These are phyloP conservation scores for Diarsia rubi DNA, from an alignment of 2,888 invertebrate genomes.

Conservation along the genomic window DNA sequence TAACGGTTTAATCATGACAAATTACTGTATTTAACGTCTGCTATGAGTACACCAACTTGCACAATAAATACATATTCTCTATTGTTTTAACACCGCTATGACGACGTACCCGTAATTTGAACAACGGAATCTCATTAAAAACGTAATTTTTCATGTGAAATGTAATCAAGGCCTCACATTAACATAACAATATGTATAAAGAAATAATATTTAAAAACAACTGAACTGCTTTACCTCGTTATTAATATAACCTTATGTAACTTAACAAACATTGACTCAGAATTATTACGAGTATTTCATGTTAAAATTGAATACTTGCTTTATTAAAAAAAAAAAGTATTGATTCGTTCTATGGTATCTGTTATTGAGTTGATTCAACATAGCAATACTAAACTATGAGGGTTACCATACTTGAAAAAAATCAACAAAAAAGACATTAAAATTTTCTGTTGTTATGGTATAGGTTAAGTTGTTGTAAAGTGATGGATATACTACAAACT, in stretches of 20 bases:
- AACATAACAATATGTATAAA: slow-evolving; percentile 46
- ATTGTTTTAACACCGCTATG: slow-evolving; percentile 52
- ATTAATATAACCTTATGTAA: slow-evolving; percentile 21
- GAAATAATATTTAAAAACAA: slow-evolving; percentile 35
- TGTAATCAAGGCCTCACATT: slow-evolving; percentile 59
- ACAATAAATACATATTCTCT: slow-evolving; percentile 50
- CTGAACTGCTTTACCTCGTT: slow-evolving; percentile 29
- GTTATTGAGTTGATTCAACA: background rate
- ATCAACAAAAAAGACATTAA: background rate
- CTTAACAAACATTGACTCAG: slow-evolving; percentile 22
- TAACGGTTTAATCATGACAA: slow-evolving; percentile 48
- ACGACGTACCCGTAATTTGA: slow-evolving; percentile 40
- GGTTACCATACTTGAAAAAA: background rate
- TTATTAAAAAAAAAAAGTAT: background rate
- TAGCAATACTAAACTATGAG: background rate
- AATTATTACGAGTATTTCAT: slow-evolving; percentile 13
- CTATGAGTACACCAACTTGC: slow-evolving; percentile 30
- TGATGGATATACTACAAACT: slow-evolving; percentile 17
- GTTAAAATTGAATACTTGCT: slow-evolving; percentile 1
- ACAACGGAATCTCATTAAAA: slow-evolving; percentile 67
- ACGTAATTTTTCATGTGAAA: slow-evolving; percentile 46
- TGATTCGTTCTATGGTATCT: background rate
- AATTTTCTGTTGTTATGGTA: slow-evolving; percentile 43
- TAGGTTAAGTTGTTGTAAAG: slow-evolving; percentile 41
- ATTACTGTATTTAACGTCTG: slow-evolving; percentile 31